Base-by-base conservation (phyloP, 2,797 vertebrate species). In the Graptemys geographica region DNA sequence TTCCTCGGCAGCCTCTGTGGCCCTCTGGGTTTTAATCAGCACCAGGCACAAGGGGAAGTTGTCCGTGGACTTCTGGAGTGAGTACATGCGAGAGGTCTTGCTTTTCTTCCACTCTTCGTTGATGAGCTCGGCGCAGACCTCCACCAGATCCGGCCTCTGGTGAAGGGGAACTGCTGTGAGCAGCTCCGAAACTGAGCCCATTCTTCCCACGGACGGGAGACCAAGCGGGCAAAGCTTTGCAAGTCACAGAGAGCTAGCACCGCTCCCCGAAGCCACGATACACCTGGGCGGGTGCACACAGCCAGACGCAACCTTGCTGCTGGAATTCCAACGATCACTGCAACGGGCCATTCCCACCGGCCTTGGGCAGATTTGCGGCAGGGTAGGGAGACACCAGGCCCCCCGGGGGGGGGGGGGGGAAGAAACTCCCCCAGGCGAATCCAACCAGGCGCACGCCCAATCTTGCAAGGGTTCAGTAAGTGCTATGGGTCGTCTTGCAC, bases 71-170 rank as follows among this genome's bases (percentile, higher is more conserved):
- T 99, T 99, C 96, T 98, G 98, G 74, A 99, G 98, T 1, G 98
- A 97, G 97, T 99, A 99, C 10, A 99, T 96, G 80, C 99, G 98
- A 1, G 99, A 99, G 0, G 98, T 98, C 6, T 95, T 98, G 97
- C 99, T 99, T 86, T 99, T 98, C 84, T 97, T 98, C 99, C 99
- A 99, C 97, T 99, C 99, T 3, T 98, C 96, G 91, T 99, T 99
- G 94, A 99, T 98, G 96, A 99, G 98, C 93, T 99, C 93, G 0
- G 99, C 99, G 37, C 99, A 99, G 69, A 98, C 98, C 12, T 98
- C 98, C 96, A 99, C 97, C 92, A 99, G 98, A 97, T 99, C 99
- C 0, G 98, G 99, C 79, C 98, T 99, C 85, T 87, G 98, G 97
- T 99, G 99, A 95, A 99, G 98, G 6, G 99, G 99, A 65, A 99